Base-by-base conservation (phyloP, 1,140 invertebrate species). In the Mesaphorura yosii region DNA sequence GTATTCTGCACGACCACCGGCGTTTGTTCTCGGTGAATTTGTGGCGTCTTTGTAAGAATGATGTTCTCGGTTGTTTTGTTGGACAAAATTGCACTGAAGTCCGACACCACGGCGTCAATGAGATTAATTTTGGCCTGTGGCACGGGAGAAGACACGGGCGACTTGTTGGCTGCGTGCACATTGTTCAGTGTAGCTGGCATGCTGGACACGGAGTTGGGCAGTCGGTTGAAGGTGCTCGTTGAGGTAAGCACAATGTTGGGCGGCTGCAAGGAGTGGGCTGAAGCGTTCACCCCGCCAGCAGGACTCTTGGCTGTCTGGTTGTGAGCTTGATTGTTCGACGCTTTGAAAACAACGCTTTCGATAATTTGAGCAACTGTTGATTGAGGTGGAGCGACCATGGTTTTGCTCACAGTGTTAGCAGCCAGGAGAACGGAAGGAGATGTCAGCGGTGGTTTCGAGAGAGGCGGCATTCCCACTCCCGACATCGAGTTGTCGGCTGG, bases 331-430 rank as follows among this genome's bases (percentile, higher is more conserved):
- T 63, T 63, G 53, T 63, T 63, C 14, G 46, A 48, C 15, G 46
- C 46, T 12, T 48, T 23, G n/a, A n/a, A n/a, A 6, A 63, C 55
- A 5, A 63, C 58, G 45, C 58, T 63, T 45, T 63, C 61, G 44
- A 63, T 63, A 12, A 63, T 59, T 20, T 63, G 59, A 54, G 56
- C 62, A 37, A 64, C 53, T 0, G 62, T 52, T 12, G 59, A 61
- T 19, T 55, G 53, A 2, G 53, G 58, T 6, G 61, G 58, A 22
- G 57, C 44, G 7, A 48, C 51, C 44, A 59, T 48, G 12, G 51
- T 50, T 47, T 53, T 56, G 6, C 55, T 41, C 19, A 37, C 48
- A 39, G 40, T 63, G 3, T 48, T 52, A 1, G 31, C 46, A 1
- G 53, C 26, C 17, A 57, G 28, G 1, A 62, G 37, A n/a, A 57